phyloP scores from a whole-genome alignment of 2,797 vertebrate genomes.

The Delichon dasypus region DNA sequence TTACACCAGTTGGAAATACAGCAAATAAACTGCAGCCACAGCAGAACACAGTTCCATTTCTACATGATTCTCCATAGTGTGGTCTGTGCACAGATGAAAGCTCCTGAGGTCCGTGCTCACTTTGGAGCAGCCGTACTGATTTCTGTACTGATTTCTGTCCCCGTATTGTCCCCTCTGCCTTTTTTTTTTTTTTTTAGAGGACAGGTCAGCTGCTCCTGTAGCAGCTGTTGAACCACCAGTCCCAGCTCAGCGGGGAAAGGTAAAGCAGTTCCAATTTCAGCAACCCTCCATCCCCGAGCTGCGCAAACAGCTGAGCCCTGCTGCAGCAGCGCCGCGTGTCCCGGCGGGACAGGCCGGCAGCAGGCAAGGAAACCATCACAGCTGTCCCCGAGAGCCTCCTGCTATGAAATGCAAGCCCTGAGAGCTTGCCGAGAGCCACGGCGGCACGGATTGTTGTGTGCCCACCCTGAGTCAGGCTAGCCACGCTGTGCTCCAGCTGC shows the following conservation, averaged over 20 bases:
- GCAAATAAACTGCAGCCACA: background rate
- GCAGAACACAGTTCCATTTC: background rate
- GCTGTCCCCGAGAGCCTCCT: background rate
- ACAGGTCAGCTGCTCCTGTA: background rate
- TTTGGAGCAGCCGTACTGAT: background rate
- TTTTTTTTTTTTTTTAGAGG: background rate
- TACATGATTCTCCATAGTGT: rapidly evolving
- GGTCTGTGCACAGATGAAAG: background rate
- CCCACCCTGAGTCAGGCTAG: background rate
- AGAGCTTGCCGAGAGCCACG: background rate
- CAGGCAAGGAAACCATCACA: background rate
- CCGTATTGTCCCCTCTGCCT: background rate
- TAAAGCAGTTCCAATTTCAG: background rate
- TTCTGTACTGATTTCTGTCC: background rate
- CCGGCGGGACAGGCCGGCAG: background rate
- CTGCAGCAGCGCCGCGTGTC: background rate
- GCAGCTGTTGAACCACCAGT: background rate
- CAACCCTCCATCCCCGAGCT: background rate
- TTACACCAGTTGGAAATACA: background rate
- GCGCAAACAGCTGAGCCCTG: background rate
- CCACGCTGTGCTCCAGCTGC: rapidly evolving
- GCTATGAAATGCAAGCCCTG: background rate
- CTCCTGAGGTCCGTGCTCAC: background rate
- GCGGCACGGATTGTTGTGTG: rapidly evolving
- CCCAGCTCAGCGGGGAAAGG: background rate